These are phyloP conservation scores for Trichopoda pennipes DNA, from an alignment of 2,888 invertebrate species.

Conservation along the genomic window DNA sequence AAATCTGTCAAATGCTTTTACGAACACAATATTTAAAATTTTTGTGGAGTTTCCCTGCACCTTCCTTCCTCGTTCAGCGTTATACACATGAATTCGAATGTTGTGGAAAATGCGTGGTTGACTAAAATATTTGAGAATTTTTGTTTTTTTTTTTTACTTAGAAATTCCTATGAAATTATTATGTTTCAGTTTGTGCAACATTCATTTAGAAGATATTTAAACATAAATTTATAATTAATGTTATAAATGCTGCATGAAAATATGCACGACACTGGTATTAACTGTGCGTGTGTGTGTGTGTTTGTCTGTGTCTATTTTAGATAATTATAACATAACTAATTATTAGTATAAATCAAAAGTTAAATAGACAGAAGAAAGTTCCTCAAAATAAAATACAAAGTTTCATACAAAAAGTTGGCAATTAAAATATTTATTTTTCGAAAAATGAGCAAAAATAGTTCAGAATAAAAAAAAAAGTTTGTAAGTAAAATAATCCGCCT, in stretches of 20 bases:
- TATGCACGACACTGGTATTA: neutral
- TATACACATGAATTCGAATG: constrained; percentile 2
- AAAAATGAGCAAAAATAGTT: too few relatives aligned
- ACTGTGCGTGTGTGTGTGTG: neutral
- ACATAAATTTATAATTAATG: constrained; percentile 23
- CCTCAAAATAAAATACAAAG: too few relatives aligned
- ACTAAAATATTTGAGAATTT: constrained; percentile 19
- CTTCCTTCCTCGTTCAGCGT: neutral
- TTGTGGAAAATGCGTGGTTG: constrained; percentile 34
- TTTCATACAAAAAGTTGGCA: too few relatives aligned
- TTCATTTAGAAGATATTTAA: constrained; percentile 1
- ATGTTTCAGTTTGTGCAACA: constrained; percentile 21
- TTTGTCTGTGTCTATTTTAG: constrained; percentile 1
- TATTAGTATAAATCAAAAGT: constrained; percentile 13
- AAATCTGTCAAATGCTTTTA: constrained; percentile 37
- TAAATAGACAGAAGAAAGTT: constrained; percentile 15
- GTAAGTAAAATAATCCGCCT: too few relatives aligned
- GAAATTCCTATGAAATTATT: constrained; percentile 37
- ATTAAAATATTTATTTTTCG: too few relatives aligned
- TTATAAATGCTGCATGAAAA: constrained; percentile 32
- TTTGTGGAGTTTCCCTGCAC: neutral
- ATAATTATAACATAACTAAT: constrained; percentile 28
- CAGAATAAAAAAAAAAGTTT: too few relatives aligned
- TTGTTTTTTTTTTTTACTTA: constrained; percentile 6
- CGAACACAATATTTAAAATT: neutral